Evolutionary conservation across 2,797 vertebrate species (phyloP).

Genomic region (Pantherophis alleghaniensis): DNA sequence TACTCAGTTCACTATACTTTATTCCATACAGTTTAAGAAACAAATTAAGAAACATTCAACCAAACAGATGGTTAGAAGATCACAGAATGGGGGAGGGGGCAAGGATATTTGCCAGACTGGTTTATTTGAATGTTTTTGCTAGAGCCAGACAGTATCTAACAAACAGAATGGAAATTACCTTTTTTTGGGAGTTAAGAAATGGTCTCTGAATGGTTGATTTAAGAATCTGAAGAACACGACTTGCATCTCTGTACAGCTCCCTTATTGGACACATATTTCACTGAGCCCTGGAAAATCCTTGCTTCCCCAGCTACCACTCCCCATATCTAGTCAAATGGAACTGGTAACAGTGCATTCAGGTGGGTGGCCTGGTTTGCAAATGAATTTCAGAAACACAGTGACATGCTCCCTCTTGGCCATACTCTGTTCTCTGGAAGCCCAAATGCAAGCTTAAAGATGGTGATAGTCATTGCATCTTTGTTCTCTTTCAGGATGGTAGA

Average conservation of each 20-base stretch:
- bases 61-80: background rate
- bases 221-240: background rate
- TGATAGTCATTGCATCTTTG: background rate
- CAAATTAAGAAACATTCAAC: background rate
- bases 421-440: background rate
- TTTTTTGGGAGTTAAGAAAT: background rate
- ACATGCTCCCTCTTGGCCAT: background rate
- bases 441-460: background rate
- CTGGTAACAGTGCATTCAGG: background rate
- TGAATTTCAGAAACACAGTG: background rate
- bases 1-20: background rate
- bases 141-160: background rate
- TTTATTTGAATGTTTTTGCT: background rate
- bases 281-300: background rate
- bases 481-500: background rate
- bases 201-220: background rate
- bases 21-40: background rate
- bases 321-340: background rate
- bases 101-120: background rate
- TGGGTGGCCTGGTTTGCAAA: background rate
- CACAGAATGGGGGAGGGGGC: background rate
- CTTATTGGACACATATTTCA: background rate
- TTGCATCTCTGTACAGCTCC: background rate
- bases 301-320: background rate
- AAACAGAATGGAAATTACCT: background rate